Percentiles rank a stretch among this genome's conserved stretches.
Evolutionary conservation across 1,140 invertebrate species (phyloP).

Genomic region (Drosophila arizonae): DNA sequence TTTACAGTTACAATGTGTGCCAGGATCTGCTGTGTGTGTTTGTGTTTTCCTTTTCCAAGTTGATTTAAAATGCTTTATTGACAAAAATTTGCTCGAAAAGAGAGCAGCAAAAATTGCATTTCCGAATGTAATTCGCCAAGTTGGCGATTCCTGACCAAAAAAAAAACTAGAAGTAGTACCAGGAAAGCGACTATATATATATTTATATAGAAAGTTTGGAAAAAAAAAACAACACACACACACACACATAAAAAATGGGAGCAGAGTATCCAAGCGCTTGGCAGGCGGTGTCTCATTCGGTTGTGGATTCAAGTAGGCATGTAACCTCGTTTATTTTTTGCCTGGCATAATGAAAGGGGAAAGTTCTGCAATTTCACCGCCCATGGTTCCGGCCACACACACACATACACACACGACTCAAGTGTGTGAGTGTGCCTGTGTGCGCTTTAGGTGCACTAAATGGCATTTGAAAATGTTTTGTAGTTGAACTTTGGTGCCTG

Average conservation of each 20-base stretch:
- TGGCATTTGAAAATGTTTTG: constrained; percentile 59
- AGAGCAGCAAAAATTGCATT: constrained; percentile 36
- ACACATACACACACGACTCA: not conserved
- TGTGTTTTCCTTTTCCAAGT: constrained; percentile 20
- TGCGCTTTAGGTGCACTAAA: constrained; percentile 50
- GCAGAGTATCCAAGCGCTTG: constrained; percentile 29
- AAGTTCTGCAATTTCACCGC: constrained; percentile 55
- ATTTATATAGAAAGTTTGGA: constrained; percentile 3
- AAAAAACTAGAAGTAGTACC: not conserved
- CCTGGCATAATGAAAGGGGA: constrained; percentile 56
- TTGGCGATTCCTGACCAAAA: constrained; percentile 29
- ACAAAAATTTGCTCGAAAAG: constrained; percentile 31
- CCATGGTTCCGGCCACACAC: constrained; percentile 37
- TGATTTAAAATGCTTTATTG: constrained; percentile 55
- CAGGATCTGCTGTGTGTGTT: constrained; percentile 34
- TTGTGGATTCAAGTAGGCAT: constrained; percentile 57
- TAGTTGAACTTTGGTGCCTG: constrained; percentile 41
- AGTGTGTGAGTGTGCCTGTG: constrained; percentile 15
- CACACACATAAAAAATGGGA: constrained; percentile 24
- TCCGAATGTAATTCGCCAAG: constrained; percentile 49
- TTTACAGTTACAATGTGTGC: constrained; percentile 37
- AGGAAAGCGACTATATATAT: constrained; percentile 13
- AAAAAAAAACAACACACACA: too few relatives aligned
- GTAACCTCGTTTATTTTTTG: constrained; percentile 54
- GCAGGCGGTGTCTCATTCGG: constrained; percentile 45